Conservation (phyloP, 2,113 vertebrate species). For the Candoia aspera region DNA sequence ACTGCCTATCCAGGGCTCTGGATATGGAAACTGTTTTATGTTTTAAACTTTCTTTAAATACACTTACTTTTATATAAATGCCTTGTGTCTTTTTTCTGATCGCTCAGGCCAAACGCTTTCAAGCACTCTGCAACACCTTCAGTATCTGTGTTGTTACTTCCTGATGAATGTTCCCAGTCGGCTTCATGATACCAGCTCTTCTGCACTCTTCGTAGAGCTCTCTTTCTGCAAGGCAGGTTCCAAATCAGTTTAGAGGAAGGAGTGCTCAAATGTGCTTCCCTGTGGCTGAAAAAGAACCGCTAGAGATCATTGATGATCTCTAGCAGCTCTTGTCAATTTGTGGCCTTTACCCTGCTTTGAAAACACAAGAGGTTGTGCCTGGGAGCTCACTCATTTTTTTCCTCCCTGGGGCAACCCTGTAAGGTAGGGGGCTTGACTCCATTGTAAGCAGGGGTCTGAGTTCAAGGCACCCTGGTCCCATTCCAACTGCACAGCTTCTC, state of each 20-base stretch:
- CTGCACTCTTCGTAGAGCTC: slow-evolving; percentile 74
- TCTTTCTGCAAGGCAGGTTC: slow-evolving; percentile 74
- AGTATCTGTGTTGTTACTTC: slow-evolving; percentile 84
- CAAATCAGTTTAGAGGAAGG: accelerated
- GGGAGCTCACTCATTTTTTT: neutral
- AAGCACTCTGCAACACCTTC: too few species aligned
- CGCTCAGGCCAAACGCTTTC: too few species aligned
- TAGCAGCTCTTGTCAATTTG: too few species aligned
- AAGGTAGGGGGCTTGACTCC: too few species aligned
- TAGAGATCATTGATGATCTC: neutral
- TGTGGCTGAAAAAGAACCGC: accelerated
- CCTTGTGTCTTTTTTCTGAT: too few species aligned
- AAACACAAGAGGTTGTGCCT: neutral
- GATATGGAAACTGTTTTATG: too few species aligned
- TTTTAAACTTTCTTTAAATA: too few species aligned
- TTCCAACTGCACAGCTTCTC: neutral
- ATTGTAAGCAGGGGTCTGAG: too few species aligned
- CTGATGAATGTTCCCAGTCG: slow-evolving; percentile 79
- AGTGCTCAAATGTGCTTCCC: neutral
- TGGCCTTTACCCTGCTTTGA: neutral
- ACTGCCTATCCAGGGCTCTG: too few species aligned
- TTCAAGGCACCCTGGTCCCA: too few species aligned
- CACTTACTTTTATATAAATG: too few species aligned
- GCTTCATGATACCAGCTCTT: slow-evolving; percentile 56
- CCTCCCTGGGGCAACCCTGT: too few species aligned